Conservation (phyloP, 2,113 vertebrate species). For the Notothenia coriiceps region DNA sequence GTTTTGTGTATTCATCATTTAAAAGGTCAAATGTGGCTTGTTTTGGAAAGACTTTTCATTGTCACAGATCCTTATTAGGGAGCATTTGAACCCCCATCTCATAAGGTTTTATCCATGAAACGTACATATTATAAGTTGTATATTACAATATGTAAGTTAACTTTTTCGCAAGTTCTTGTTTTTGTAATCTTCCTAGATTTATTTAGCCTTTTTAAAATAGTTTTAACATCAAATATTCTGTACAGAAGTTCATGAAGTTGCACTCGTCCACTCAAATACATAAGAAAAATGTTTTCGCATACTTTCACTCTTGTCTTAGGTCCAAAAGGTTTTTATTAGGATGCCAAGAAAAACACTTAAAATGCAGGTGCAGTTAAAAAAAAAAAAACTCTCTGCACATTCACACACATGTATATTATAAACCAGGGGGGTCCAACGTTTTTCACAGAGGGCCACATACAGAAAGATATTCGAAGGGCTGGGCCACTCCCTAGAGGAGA, state of each 20-base stretch:
- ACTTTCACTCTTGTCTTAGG: neutral
- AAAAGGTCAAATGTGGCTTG: neutral
- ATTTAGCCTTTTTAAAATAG: too few relatives aligned
- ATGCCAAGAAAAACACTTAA: neutral
- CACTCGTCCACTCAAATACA: too few relatives aligned
- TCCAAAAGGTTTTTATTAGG: neutral
- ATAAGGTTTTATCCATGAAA: too few relatives aligned
- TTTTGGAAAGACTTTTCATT: neutral
- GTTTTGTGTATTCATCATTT: neutral
- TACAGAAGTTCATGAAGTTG: too few relatives aligned
- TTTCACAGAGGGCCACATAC: too few relatives aligned
- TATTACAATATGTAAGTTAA: too few relatives aligned
- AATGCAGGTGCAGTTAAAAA: neutral
- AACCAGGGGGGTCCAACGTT: neutral
- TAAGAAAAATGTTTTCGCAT: neutral
- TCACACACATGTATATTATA: neutral
- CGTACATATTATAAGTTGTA: too few relatives aligned
- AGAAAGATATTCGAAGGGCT: too few relatives aligned
- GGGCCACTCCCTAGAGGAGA: too few relatives aligned
- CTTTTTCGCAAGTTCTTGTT: too few relatives aligned
- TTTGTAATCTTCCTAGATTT: too few relatives aligned
- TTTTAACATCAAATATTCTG: too few relatives aligned
- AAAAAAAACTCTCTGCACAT: neutral
- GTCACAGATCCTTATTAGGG: neutral
- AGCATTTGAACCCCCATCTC: neutral